Base-by-base conservation (phyloP, 2,113 vertebrate genomes). In the Poeciliopsis prolifica region DNA sequence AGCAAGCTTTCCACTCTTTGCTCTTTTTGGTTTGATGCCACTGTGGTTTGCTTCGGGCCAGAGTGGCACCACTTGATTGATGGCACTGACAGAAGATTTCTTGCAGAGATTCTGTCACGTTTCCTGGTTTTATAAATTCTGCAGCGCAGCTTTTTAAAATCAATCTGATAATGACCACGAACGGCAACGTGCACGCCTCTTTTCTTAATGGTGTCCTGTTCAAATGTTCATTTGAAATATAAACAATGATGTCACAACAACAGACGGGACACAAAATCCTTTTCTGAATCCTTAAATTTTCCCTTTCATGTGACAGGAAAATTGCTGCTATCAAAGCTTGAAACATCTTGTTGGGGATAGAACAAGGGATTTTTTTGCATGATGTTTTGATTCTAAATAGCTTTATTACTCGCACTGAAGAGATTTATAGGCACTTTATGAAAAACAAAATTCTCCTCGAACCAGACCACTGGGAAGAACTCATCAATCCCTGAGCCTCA, bases 31-130 rank as follows among this genome's bases (percentile, higher is more conserved):
- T 90, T 65, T 88, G 88, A 87, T 92, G 89, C 86, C 86, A 78
- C 83, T 91, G 93, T 82, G 92, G 93, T 94, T 94, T 85, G 80
- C 86, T 82, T 91, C 77, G 26, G 83, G 88, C 79, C 88, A 78
- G 75, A 91, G 88, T 90, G 92, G 92, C 92, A 94, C 92, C 91
- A 73, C 78, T 82, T 94, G 92, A 94, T 92, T 92, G 89, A 94
- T 93, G 88, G 86, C 72, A 80, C 84, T 91, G 89, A 93, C 88
- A 88, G 82, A 75, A 79, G 62, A 85, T 91, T 91, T 88, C 75
- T 37, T 81, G 82, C 64, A 84, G 67, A 87, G 70, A 89, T 75
- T 85, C 69, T 72, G 68, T 61, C 81, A 82, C 80, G 84, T 86
- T 79, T 79, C 77, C 86, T 77, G 58, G 75, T 89, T 83, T 28